Evolutionary conservation across 2,113 vertebrate genomes (phyloP).

Genomic region (Elachura formosa): DNA sequence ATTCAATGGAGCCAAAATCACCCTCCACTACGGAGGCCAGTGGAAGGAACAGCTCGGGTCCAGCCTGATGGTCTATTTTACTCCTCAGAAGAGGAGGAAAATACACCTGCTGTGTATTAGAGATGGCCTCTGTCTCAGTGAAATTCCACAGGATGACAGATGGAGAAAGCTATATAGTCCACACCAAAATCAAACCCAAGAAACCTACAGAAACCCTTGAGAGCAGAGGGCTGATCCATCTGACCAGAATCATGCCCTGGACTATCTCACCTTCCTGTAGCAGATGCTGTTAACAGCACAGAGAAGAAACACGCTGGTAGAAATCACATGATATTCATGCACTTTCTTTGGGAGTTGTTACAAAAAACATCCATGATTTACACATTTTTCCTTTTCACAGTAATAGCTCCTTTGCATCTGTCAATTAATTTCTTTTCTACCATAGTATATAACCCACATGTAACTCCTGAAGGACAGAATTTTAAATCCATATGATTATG

Average conservation of each 20-base stretch:
- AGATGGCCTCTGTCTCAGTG: rapidly evolving
- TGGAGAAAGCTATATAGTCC: background rate
- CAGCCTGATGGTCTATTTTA: background rate
- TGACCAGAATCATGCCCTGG: background rate
- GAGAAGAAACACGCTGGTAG: background rate
- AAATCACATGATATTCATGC: background rate
- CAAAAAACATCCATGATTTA: background rate
- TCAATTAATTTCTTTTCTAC: background rate
- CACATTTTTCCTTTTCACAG: background rate
- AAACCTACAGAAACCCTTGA: background rate
- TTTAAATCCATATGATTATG: background rate
- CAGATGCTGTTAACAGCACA: background rate
- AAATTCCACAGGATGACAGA: background rate
- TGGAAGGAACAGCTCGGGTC: background rate
- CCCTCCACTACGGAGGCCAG: background rate
- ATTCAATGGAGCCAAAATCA: rapidly evolving
- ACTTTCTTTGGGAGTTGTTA: background rate
- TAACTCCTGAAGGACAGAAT: background rate
- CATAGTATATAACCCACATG: background rate
- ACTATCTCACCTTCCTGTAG: background rate
- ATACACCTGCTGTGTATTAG: background rate
- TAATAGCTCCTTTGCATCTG: background rate
- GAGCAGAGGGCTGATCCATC: background rate
- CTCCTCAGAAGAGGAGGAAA: background rate
- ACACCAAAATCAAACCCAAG: background rate